These are phyloP conservation scores for Dendronephthya gigantea DNA, from an alignment of 64 coral and sea anemone genomes.

Conservation along the genomic window DNA sequence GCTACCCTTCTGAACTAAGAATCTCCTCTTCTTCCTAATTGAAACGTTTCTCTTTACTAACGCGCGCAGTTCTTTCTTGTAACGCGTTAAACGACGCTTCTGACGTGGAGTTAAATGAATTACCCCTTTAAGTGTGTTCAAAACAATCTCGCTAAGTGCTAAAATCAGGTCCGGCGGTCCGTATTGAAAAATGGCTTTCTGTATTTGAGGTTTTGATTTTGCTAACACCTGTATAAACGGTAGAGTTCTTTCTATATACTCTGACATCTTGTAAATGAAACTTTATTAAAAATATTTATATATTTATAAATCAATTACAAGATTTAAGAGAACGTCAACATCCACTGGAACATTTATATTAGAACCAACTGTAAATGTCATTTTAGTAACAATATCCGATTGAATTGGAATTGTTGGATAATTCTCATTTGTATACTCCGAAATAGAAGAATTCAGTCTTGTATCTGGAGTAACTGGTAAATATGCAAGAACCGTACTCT, in stretches of 20 bases:
- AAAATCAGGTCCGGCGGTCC: background rate
- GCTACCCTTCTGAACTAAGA: background rate
- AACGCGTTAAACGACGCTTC: slow-evolving; percentile 21
- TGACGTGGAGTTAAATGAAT: slow-evolving; percentile 5
- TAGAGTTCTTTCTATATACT: slow-evolving; percentile 9
- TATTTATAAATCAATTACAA: too few relatives aligned
- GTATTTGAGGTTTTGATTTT: slow-evolving; percentile 15
- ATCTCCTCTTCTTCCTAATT: background rate
- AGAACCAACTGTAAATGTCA: too few relatives aligned
- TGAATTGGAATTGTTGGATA: too few relatives aligned
- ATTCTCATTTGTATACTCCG: too few relatives aligned
- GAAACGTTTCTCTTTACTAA: slow-evolving; percentile 16
- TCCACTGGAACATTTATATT: too few relatives aligned
- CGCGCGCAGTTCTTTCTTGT: slow-evolving; percentile 24
- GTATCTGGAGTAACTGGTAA: too few relatives aligned
- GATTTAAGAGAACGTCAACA: too few relatives aligned
- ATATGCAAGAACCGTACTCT: too few relatives aligned
- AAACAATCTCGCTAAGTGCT: slow-evolving; percentile 13
- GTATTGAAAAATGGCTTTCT: slow-evolving; percentile 4
- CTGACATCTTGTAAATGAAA: too few relatives aligned
- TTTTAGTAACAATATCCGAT: too few relatives aligned
- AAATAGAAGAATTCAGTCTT: too few relatives aligned
- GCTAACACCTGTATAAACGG: background rate
- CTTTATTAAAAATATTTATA: too few relatives aligned
- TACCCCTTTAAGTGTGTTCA: slow-evolving; percentile 8